Percentiles rank a stretch among this genome's conserved stretches.
These are phyloP conservation scores for Tragelaphus strepsiceros DNA, from an alignment of 2,113 vertebrate genomes.

Conservation along the genomic window DNA sequence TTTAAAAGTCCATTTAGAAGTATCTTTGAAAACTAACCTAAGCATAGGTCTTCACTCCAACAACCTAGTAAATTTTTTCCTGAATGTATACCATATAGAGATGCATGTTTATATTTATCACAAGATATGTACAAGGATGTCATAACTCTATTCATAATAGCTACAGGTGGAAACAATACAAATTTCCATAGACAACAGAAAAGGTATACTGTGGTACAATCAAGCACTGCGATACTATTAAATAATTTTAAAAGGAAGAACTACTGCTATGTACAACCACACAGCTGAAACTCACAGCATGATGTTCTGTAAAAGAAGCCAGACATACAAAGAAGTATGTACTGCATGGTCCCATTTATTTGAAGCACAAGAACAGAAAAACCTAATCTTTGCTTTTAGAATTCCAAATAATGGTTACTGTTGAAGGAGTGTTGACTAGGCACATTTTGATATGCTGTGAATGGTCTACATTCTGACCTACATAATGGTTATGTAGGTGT, in stretches of 20 bases:
- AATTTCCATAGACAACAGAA: background rate
- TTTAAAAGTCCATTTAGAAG: background rate
- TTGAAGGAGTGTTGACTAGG: background rate
- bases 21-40: background rate
- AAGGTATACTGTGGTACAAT: background rate
- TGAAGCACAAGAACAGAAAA: background rate
- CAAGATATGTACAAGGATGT: background rate
- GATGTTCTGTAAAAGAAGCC: background rate
- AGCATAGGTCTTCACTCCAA: background rate
- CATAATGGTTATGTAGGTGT: background rate
- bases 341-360: background rate
- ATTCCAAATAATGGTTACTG: background rate
- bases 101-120: background rate
- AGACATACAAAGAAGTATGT: background rate
- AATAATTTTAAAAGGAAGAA: background rate
- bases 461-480: background rate
- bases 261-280: background rate
- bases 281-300: background rate
- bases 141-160: background rate
- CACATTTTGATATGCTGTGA: background rate
- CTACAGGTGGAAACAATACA: background rate
- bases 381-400: background rate
- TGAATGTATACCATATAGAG: background rate
- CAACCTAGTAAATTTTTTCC: background rate
- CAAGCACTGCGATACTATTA: background rate